A percentile compares a stretch with the other conserved stretches of the same genome.
Evolutionary conservation across 2,797 vertebrate genomes (phyloP).

Genomic region (Nothura maculosa): DNA sequence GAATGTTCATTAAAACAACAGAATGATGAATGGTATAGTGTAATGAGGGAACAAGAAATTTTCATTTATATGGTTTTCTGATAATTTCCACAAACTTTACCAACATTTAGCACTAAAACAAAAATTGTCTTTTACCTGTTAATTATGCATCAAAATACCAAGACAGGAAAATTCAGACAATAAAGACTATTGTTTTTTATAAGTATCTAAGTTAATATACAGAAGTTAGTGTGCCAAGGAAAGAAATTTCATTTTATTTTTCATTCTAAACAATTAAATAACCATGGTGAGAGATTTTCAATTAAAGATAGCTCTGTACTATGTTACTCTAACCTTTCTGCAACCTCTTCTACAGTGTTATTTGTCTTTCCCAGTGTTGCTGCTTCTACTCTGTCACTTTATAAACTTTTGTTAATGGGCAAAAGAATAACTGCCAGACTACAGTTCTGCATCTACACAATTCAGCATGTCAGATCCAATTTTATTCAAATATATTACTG

Average conservation of each 20-base stretch:
- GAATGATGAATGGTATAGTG: neutral
- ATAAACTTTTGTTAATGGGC: neutral
- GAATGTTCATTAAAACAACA: neutral
- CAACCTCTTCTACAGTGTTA: neutral
- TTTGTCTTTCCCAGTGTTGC: neutral
- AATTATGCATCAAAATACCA: neutral
- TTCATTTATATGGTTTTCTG: neutral
- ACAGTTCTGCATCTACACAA: neutral
- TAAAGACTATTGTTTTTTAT: neutral
- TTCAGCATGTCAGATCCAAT: neutral
- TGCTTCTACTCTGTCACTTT: neutral
- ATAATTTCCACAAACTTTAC: neutral
- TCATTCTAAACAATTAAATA: neutral
- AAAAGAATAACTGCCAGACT: neutral
- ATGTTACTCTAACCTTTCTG: neutral
- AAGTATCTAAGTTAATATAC: neutral
- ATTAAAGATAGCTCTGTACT: neutral
- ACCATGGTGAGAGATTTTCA: neutral
- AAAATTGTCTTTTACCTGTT: neutral
- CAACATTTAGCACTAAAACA: neutral
- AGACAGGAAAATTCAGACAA: neutral
- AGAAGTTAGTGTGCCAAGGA: neutral
- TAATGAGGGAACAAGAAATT: neutral
- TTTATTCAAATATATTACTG: neutral
- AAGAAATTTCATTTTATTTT: neutral